A percentile compares a stretch with the other conserved stretches of the same genome.
phyloP scores from a whole-genome alignment of 2,888 invertebrate species.

The Acrocyrtus sp. region DNA sequence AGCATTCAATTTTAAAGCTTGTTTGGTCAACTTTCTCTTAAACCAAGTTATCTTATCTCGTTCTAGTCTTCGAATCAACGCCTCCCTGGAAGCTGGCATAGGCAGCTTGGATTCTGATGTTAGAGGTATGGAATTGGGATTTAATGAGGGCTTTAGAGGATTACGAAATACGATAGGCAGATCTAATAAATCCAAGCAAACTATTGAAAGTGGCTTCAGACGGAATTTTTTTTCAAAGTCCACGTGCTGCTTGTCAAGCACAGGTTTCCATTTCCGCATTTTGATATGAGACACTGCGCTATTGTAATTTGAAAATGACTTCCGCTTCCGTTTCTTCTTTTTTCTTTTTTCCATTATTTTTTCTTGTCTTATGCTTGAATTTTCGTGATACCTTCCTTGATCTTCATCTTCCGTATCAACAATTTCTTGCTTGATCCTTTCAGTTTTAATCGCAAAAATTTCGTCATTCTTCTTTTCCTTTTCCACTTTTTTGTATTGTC shows the following conservation, averaged over 20 bases:
- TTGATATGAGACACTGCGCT: background rate
- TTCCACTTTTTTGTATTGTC: no score
- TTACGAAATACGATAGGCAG: conserved; percentile 32
- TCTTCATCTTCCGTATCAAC: no score
- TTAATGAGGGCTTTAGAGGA: background rate
- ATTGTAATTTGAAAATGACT: conserved; percentile 33
- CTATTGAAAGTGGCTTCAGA: conserved; percentile 31
- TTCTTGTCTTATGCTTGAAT: no score
- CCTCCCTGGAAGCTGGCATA: background rate
- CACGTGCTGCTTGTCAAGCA: conserved; percentile 14
- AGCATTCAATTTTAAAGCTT: conserved; percentile 14
- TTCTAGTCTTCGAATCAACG: conserved; percentile 35
- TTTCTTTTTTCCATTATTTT: no score
- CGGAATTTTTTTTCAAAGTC: conserved; percentile 23
- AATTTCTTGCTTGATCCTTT: no score
- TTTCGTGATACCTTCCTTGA: no score
- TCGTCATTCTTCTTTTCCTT: no score
- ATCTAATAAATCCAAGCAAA: conserved; percentile 43
- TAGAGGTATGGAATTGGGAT: conserved; percentile 27
- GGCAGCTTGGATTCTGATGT: background rate
- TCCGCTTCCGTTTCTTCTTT: no score
- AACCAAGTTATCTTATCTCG: conserved; percentile 29
- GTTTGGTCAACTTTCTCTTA: conserved; percentile 16
- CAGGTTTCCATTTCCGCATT: conserved; percentile 34
- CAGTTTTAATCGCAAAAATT: no score